These are phyloP conservation scores for Calephelis nemesis DNA, from an alignment of 1,140 invertebrate genomes.

Conservation along the genomic window DNA sequence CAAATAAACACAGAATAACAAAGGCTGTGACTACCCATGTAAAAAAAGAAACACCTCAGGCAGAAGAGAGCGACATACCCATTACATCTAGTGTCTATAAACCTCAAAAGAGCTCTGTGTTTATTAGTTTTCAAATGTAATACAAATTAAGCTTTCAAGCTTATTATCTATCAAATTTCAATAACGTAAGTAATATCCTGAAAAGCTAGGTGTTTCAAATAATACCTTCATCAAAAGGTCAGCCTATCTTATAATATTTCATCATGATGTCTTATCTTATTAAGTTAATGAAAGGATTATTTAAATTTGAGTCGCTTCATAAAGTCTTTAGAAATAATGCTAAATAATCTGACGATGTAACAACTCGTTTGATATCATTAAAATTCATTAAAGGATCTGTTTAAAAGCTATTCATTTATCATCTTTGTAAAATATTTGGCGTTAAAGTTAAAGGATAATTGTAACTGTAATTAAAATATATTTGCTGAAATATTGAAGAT, in stretches of 20 bases:
- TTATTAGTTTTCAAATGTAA: too few species aligned
- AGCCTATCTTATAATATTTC: conserved; percentile 6
- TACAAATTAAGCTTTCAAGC: too few species aligned
- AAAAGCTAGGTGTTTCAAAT: neutral
- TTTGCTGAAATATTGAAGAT: too few species aligned
- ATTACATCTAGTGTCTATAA: too few species aligned
- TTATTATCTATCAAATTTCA: too few species aligned
- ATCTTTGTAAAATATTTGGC: conserved; percentile 15
- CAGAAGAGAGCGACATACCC: too few species aligned
- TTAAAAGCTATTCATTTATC: conserved; percentile 21
- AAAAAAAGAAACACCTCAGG: too few species aligned
- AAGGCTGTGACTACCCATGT: too few species aligned
- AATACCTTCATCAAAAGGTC: conserved; percentile 13
- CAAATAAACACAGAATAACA: too few species aligned
- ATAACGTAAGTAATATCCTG: too few species aligned
- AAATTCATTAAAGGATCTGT: conserved; percentile 30
- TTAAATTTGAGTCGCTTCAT: conserved; percentile 21
- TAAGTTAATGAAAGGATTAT: conserved; percentile 6
- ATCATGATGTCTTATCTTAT: conserved; percentile 4
- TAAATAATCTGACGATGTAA: conserved; percentile 31
- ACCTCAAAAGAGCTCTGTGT: too few species aligned
- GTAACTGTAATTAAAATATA: too few species aligned
- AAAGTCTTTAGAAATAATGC: conserved; percentile 28
- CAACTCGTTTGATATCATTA: conserved; percentile 28
- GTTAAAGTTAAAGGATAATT: neutral